Evolutionary conservation across 37 sponge, comb jelly and placozoan genomes (phyloP), one percentile per base, ranked within the genome.

Genomic region (Hexactinellida sp.): DNA sequence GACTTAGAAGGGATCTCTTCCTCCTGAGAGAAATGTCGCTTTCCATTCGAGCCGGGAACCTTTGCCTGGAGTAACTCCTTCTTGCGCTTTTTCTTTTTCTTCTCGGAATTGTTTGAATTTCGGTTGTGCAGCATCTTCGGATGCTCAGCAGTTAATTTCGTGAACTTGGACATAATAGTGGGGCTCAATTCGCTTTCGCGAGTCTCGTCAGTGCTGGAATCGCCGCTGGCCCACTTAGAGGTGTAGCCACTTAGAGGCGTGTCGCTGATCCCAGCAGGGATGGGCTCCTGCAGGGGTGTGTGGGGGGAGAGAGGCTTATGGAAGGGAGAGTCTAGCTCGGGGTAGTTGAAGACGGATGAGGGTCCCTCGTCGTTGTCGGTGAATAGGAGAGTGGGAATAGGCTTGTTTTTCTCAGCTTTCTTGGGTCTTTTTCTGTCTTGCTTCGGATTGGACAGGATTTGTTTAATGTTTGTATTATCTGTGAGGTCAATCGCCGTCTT

Each of bases 41-140:
- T 63, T 21, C 5, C 76, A 63, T 1, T 63, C 19, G 76, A 63
- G 3, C 30, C 13, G 3, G 76, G 13, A 7, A 63, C 28, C 13
- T 63, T 63, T 1, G 3, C 28, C 5, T 63, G 76, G 13, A 5
- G 76, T 25, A 63, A n/a, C 3, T 63, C 76, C 13, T 63, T 63
- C 34, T 10, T 63, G 13, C 34, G 76, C 76, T 63, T 63, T 63
- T n/a, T 63, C 76, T 63, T 63, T n/a, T 63, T 63, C 76, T 63
- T 63, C 76, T 63, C 76, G 3, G 76, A 63, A 63, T 63, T 63
- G 30, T 63, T 63, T n/a, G 76, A 63, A n/a, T 63, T 63, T n/a
- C 76, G 3, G 30, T 63, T 63, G 76, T 63, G 76, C 3, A 63
- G 3, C 76, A 63, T 63, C 30, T 63, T 63, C 5, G 76, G 76